Base-by-base conservation (phyloP, 2,797 vertebrate genomes). In the Ceyx erithaca region DNA sequence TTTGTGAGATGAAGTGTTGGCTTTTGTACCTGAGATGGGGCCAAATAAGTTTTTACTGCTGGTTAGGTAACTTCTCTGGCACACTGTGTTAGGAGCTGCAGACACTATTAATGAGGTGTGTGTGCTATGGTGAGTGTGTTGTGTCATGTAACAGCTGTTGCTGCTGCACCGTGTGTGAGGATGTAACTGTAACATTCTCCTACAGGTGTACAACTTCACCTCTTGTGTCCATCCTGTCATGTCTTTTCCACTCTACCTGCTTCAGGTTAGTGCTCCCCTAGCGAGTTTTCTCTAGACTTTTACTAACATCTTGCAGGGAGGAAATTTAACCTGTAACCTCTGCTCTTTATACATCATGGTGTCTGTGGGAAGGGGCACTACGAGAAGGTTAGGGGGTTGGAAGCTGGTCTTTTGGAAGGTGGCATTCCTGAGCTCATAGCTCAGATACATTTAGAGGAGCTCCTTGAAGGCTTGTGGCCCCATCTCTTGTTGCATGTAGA, bases 51-150 rank as follows among this genome's bases (percentile, higher is more conserved):
- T 91, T 93, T 95, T 87, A 94, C 92, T 88, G 49, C 93, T 61
- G 80, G 33, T 96, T 96, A 94, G 89, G 92, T 91, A 92, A 96
- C 71, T 94, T 46, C 41, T 91, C 70, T 92, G 92, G 91, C 89
- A 90, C 0, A 23, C 7, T 57, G 90, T 2, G 0, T 5, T 80
- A 63, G 86, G 84, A 95, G 71, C 75, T 77, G 31, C 62, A 73
- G 84, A 46, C 13, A 1, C 73, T 87, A 82, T 82, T 90, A 80
- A 96, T 85, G 94, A 95, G 84, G 89, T 94, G 93, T 85, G 72
- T 31, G 75, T 1, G 48, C 80, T 86, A 17, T 61, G 88, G 55
- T 79, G 80, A 67, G 28, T 41, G 64, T 86, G 88, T 21, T 92
- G 68, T 45, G 84, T 31, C 0, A 1, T 68, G 62, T n/a, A 55